Base-by-base conservation (phyloP, 2,113 vertebrate genomes). In the Neolamprologus cancellatus region DNA sequence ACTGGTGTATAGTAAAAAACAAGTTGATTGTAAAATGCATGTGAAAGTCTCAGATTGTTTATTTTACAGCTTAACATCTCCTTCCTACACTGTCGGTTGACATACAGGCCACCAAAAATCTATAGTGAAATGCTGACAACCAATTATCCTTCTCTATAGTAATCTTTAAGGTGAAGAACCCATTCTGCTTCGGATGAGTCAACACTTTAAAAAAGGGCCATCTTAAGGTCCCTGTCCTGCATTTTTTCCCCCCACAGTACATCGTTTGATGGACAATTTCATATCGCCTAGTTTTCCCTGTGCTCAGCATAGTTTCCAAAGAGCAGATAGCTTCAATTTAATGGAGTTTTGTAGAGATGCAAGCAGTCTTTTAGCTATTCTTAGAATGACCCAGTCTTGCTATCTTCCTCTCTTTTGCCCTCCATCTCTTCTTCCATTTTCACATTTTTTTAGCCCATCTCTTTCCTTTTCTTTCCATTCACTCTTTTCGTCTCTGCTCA, bases 231-330 rank as follows among this genome's bases (percentile, higher is more conserved):
- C 82, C 74, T 71, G 78, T 85, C 78, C 48, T 80, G 81, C 18
- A 1, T 71, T 83, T 82, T 76, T 32, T 1, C 8, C 55, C 69
- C 20, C 2, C 3, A 23, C 81, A 81, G 69, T 74, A 12, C 6
- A 2, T 41, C 30, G 44, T 92, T 87, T 94, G 92, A 94, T 90
- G 86, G 93, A 92, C 92, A 92, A 90, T 87, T 93, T 93, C 89
- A 92, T 89, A 93, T 92, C 84, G 74, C 50, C 28, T 64, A n/a
- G 39, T 87, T 93, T 93, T 78, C 64, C 76, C 89, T 78, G 82
- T 71, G 84, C 92, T 92, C 93, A 94, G 93, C 94, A 88, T 10
- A 79, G 81, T 91, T 92, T 84, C 74, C 76, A 89, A 93, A 90
- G 88, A 90, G 89, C 50, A 89, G 87, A 92, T 91, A 88, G 81